Conservation (phyloP, 2,888 invertebrate species). For the Phortica magna region DNA sequence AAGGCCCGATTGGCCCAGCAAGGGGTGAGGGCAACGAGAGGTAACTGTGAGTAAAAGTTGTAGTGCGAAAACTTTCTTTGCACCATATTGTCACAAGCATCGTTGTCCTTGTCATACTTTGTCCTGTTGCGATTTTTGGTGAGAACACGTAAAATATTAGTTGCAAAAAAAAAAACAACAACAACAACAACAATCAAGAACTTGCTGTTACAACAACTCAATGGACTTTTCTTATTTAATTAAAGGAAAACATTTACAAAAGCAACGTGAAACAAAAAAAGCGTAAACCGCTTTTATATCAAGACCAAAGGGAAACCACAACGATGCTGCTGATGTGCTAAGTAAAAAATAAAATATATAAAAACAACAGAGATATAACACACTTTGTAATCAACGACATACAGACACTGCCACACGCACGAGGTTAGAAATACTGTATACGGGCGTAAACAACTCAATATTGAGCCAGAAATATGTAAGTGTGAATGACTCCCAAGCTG, state of each 20-base stretch:
- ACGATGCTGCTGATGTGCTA: too few species aligned
- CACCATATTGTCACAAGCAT: not conserved
- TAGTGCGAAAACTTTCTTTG: constrained; percentile 11
- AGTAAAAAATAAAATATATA: not conserved
- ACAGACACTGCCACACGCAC: too few species aligned
- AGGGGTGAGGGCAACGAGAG: too few species aligned
- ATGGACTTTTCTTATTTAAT: constrained; percentile 22
- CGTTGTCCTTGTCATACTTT: not conserved
- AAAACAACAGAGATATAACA: not conserved
- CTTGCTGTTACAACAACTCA: not conserved
- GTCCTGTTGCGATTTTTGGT: too few species aligned
- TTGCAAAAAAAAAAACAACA: constrained; percentile 10
- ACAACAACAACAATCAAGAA: not conserved
- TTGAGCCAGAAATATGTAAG: too few species aligned
- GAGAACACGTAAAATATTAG: not conserved
- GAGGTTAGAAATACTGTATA: too few species aligned
- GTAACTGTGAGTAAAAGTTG: too few species aligned
- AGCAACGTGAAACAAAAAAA: not conserved
- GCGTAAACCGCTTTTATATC: not conserved
- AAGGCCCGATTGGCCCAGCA: too few species aligned
- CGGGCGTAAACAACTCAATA: too few species aligned
- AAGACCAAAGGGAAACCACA: too few species aligned
- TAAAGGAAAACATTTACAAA: constrained; percentile 7
- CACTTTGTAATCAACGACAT: too few species aligned
- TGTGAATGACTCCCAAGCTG: too few species aligned